Evolutionary conservation across 2,888 invertebrate genomes (phyloP), one percentile per base, ranked within the genome.

Genomic region (Lathronympha strigana): DNA sequence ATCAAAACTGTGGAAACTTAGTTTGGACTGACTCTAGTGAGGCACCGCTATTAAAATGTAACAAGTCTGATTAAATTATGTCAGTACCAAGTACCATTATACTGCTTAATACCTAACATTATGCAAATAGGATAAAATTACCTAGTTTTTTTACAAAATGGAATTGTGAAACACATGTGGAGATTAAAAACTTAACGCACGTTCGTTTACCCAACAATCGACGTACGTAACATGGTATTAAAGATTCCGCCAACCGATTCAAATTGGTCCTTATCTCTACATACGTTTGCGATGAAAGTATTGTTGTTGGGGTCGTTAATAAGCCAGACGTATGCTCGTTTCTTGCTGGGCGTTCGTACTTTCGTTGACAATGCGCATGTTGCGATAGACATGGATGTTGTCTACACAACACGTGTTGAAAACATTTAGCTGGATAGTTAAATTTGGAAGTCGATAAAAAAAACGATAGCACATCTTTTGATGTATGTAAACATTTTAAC

Each of bases 121-220:
- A n/a, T n/a, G n/a, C n/a, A n/a, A n/a, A n/a, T n/a, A n/a, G n/a
- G n/a, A n/a, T n/a, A n/a, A n/a, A n/a, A n/a, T n/a, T n/a, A 49
- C 19, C 62, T 55, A 38, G 23, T 17, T 63, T 49, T 62, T 54
- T 54, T 40, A 47, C 25, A 17, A 23, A 33, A 28, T n/a, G 3
- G 38, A 11, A 21, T 63, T 54, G 47, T 25, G 54, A 43, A 61
- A 61, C 25, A 40, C 23, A 4, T 53, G 15, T 19, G 15, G 36
- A 31, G 47, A 47, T 54, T 63, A 54, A 31, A 43, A 58, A 58
- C 33, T 50, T 58, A 43, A 57, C 17, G 40, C 63, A 58, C 57
- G 57, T 43, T 31, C 31, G 15, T 58, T 63, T 63, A 25, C 57
- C 21, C n/a, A 63, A 63, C 50, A 50, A 28, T 43, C 47, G 47